Percentiles rank a stretch among this genome's conserved stretches.
phyloP scores from a whole-genome alignment of 2,888 invertebrate genomes.

The Scaptodrosophila latifasciaeformis region DNA sequence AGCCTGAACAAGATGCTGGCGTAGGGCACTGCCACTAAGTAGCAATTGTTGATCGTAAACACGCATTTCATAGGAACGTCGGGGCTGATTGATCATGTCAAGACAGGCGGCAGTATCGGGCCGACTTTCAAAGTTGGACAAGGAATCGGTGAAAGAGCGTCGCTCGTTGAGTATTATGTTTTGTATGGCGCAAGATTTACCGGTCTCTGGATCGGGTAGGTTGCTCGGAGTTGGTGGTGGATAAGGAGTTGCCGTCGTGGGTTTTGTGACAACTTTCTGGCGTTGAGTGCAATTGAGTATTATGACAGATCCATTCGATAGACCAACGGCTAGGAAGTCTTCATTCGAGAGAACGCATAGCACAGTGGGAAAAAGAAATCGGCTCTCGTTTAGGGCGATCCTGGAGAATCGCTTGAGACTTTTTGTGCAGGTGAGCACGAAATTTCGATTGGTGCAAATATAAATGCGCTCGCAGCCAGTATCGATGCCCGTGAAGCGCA shows the following conservation, averaged over 20 bases:
- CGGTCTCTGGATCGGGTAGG: conserved; percentile 43
- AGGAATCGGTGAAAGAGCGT: conserved; percentile 40
- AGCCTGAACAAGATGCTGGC: conserved; percentile 68
- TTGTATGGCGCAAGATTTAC: conserved; percentile 75
- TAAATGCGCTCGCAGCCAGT: conserved; percentile 67
- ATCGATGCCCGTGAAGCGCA: conserved; percentile 72
- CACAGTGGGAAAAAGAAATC: conserved; percentile 71
- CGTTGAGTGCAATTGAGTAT: conserved; percentile 69
- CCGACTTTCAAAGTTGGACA: conserved; percentile 36
- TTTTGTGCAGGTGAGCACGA: conserved; percentile 70
- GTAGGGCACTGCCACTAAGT: conserved; percentile 66
- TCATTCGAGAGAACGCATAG: conserved; percentile 69
- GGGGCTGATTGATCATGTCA: conserved; percentile 53
- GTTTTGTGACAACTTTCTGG: conserved; percentile 30
- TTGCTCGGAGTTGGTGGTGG: conserved; percentile 7
- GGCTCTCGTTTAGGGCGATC: conserved; percentile 68
- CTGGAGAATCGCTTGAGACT: conserved; percentile 69
- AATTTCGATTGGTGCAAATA: conserved; percentile 73
- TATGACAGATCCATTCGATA: conserved; percentile 73
- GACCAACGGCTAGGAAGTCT: conserved; percentile 67
- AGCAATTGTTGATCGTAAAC: conserved; percentile 71
- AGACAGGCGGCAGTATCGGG: conserved; percentile 60
- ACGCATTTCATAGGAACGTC: conserved; percentile 63
- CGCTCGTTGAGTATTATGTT: conserved; percentile 73
- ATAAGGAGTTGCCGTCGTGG: conserved; percentile 24